Conservation (phyloP, 2,113 vertebrate genomes). For the Orthonyx spaldingii region DNA sequence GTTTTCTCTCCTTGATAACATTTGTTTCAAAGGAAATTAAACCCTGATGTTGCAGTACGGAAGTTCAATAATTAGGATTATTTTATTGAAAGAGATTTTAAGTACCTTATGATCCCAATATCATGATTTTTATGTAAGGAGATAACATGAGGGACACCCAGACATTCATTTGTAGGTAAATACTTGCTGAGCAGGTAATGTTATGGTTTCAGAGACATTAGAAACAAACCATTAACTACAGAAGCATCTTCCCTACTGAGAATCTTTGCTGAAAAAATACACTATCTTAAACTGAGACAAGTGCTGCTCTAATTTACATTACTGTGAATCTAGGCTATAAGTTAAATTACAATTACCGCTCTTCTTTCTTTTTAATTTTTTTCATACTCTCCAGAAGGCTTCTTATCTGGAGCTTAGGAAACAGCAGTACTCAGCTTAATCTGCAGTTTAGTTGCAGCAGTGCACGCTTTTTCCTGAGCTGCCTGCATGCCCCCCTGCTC, state of each 20-base stretch:
- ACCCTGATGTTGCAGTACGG: not conserved
- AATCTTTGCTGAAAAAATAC: not conserved
- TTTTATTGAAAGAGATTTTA: not conserved
- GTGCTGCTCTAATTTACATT: not conserved
- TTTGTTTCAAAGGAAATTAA: not conserved
- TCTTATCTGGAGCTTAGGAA: conserved; percentile 48
- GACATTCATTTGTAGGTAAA: not conserved
- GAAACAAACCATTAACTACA: conserved; percentile 23
- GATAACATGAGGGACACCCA: not conserved
- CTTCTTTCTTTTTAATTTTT: not conserved
- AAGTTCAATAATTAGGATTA: not conserved
- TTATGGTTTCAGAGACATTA: conserved; percentile 19
- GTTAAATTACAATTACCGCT: not conserved
- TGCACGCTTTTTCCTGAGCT: not conserved
- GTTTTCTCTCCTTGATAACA: not conserved
- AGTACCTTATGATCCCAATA: not conserved
- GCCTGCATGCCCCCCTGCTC: not conserved
- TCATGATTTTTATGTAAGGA: not conserved
- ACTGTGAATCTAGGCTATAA: too few species aligned
- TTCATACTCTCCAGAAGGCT: conserved; percentile 24
- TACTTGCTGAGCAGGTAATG: not conserved
- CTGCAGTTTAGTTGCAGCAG: conserved; percentile 45
- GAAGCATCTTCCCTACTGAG: not conserved
- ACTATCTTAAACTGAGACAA: not conserved
- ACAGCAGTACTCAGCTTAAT: conserved; percentile 45